These are phyloP conservation scores for Aegithalos caudatus DNA, from an alignment of 2,113 vertebrate species.

Conservation along the genomic window DNA sequence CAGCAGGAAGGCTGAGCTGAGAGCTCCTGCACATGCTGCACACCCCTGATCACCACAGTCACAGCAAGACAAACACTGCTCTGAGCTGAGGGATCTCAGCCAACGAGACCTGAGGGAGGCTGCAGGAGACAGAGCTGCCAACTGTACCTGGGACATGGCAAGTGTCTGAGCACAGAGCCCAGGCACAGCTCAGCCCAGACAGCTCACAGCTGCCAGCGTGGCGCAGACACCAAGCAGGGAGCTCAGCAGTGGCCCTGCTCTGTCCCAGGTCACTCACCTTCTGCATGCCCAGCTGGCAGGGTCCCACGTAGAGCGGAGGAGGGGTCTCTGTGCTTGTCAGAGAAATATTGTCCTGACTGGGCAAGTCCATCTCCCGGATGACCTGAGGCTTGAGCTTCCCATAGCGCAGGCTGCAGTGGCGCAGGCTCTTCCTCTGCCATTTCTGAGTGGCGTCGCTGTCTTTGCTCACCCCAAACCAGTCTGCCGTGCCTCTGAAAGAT, in stretches of 20 bases:
- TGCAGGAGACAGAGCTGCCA: background rate
- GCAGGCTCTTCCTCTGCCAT: conserved; percentile 97
- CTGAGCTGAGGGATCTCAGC: background rate
- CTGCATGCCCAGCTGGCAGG: conserved; percentile 93
- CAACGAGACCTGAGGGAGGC: background rate
- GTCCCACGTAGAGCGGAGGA: conserved; percentile 89
- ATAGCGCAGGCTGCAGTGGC: conserved; percentile 95
- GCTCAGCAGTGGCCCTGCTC: background rate
- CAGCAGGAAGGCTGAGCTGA: background rate
- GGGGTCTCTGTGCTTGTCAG: conserved; percentile 95
- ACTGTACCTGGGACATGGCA: background rate
- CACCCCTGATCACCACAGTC: background rate
- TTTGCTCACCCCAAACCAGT: conserved; percentile 98
- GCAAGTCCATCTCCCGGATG: conserved; percentile 93
- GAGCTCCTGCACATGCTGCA: background rate
- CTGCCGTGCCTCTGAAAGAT: conserved; percentile 89
- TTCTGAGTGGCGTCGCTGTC: conserved; percentile 92
- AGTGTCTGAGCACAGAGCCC: background rate
- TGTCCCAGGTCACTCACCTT: conserved; percentile 74
- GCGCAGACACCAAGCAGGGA: background rate
- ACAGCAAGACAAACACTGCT: background rate
- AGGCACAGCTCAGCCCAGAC: background rate
- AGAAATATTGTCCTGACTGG: conserved; percentile 96
- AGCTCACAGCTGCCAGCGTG: background rate
- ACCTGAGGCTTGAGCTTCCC: conserved; percentile 96